A percentile compares a stretch with the other conserved stretches of the same genome.
Conservation (phyloP, 35 echinoderm and acorn worm species). For the Nesometra sesokonis region DNA sequence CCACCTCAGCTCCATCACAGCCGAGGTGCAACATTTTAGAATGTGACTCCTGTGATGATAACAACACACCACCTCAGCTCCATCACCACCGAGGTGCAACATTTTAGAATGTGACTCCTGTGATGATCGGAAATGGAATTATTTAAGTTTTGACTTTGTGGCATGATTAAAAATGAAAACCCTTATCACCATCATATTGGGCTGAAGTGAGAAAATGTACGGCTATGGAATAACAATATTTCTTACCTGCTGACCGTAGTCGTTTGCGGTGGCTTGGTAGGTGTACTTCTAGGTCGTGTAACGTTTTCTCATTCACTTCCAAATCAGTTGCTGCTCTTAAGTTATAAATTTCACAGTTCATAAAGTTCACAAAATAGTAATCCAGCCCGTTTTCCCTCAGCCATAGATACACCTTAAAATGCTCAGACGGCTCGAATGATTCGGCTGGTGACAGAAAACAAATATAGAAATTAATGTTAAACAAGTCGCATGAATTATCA, state of each 20-base stretch:
- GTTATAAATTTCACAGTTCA: conserved; percentile 40
- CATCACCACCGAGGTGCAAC: no score
- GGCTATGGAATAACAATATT: not conserved
- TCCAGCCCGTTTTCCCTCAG: conserved; percentile 71
- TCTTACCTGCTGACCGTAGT: conserved; percentile 73
- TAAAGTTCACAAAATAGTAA: conserved; percentile 81
- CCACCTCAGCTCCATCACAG: no score
- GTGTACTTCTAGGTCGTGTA: conserved; percentile 69
- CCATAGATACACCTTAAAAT: conserved; percentile 76
- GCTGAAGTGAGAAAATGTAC: no score
- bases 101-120: no score
- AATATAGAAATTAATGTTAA: not conserved
- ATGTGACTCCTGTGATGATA: no score
- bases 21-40: no score
- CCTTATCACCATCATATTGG: no score
- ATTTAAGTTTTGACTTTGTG: no score
- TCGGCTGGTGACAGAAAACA: conserved; percentile 25
- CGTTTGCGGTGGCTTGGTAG: conserved; percentile 75
- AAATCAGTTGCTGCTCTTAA: conserved; percentile 45
- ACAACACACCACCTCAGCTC: no score
- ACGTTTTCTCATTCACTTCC: conserved; percentile 56
- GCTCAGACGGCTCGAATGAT: conserved; percentile 42
- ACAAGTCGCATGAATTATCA: no score
- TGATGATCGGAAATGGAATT: no score
- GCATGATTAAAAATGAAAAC: no score